Evolutionary conservation across 2,113 vertebrate species (phyloP), one percentile per base, ranked within the genome.

Genomic region (Scomber colias): DNA sequence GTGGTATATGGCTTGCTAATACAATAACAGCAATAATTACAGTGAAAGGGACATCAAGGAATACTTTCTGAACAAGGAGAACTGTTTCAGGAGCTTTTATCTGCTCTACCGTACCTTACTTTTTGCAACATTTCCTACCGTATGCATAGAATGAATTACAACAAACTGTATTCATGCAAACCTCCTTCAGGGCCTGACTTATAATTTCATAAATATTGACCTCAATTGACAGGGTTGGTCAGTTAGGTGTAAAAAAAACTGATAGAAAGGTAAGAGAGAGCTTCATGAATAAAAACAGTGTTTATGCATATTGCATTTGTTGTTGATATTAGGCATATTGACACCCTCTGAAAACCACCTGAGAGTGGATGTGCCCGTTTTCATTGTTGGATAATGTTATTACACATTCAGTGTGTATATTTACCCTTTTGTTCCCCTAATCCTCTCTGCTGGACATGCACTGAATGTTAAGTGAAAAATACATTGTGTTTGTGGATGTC

Each of bases 341-440:
- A 67, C 77, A 59, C 62, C 67, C 45, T 54, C 44, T 78, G 71
- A 50, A 67, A 79, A 57, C 24, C 74, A 66, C 76, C 75, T 56
- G 57, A 35, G 71, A 88, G 31, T 68, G 64, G 21, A 84, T 61
- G 54, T 49, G 46, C 30, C 54, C 44, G 72, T 82, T 77, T 84
- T 51, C 67, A 74, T 65, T 79, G 75, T 72, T 81, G 67, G 67
- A 61, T 81, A 71, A 86, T 68, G 63, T 62, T 77, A 88, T 83
- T 81, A 76, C 63, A 13, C 1, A 81, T 73, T 84, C 75, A 62
- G 71, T 74, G 70, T 88, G 85, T 88, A 78, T 66, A 74, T 88
- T 89, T 83, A 86, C 75, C 75, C 78, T 82, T 77, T 74, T 44
- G 31, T 71, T 84, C 75, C 66, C 57, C 50, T 86, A 86, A 82